These are phyloP conservation scores for Erethizon dorsatum DNA, from an alignment of 2,797 vertebrate genomes.

Conservation along the genomic window DNA sequence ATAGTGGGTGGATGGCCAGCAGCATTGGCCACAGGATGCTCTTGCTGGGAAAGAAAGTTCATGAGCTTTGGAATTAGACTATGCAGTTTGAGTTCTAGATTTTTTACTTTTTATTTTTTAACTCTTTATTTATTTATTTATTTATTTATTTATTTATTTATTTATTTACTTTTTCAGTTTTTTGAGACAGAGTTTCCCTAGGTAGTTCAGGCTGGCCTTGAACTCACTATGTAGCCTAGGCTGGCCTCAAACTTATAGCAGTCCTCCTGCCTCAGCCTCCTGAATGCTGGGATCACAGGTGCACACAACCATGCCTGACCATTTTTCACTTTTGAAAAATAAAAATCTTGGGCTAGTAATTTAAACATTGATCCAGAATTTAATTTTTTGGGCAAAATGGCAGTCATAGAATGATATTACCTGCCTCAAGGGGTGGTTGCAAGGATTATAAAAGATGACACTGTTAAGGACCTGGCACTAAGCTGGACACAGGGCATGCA, in stretches of 20 bases:
- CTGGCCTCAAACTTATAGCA: background rate
- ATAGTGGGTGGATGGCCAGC: background rate
- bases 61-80: background rate
- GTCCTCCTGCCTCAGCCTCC: background rate
- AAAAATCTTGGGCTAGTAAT: background rate
- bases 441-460: background rate
- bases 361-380: background rate
- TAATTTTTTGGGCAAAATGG: background rate
- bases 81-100: background rate
- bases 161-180: background rate
- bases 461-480: background rate
- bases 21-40: rapidly evolving
- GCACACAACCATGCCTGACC: background rate
- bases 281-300: background rate
- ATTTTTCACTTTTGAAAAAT: background rate
- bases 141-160: background rate
- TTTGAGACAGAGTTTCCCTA: background rate
- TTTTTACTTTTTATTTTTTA: background rate
- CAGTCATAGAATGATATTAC: background rate
- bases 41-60: background rate
- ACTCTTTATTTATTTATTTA: background rate
- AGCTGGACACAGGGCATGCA: background rate
- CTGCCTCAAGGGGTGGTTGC: background rate
- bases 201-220: background rate
- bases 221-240: background rate